These are phyloP conservation scores for Cromileptes altivelis DNA, from an alignment of 2,113 vertebrate genomes.

Conservation along the genomic window DNA sequence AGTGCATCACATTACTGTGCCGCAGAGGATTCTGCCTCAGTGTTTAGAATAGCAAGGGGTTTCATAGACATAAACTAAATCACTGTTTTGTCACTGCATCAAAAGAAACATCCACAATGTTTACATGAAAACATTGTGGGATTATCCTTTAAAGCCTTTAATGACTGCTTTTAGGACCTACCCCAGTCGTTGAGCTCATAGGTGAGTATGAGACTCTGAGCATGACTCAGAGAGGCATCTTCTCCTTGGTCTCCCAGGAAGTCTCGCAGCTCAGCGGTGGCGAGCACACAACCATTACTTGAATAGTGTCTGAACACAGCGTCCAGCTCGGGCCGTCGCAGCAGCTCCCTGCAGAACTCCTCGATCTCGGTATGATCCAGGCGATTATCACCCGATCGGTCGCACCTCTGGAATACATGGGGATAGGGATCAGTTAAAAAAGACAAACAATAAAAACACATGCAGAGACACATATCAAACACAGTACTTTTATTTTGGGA, in stretches of 20 bases:
- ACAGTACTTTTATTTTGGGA: slow-evolving; percentile 39
- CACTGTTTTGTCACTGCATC: background rate
- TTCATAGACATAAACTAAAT: slow-evolving; percentile 16
- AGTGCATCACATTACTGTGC: slow-evolving; percentile 7
- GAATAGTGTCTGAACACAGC: slow-evolving; percentile 90
- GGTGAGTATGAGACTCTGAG: slow-evolving; percentile 85
- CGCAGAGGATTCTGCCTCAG: background rate
- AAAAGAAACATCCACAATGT: background rate
- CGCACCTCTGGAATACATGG: slow-evolving; percentile 87
- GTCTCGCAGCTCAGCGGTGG: slow-evolving; percentile 89
- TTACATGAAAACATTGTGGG: slow-evolving; percentile 5
- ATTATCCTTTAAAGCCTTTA: slow-evolving; percentile 28
- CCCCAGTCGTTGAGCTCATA: slow-evolving; percentile 94
- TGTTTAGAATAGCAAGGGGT: background rate
- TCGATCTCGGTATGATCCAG: slow-evolving; percentile 94
- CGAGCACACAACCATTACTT: slow-evolving; percentile 88
- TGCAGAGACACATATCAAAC: slow-evolving; percentile 1
- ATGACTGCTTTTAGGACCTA: slow-evolving; percentile 65
- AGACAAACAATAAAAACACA: background rate
- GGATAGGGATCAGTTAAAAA: background rate
- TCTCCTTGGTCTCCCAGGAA: slow-evolving; percentile 95
- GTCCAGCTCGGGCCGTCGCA: slow-evolving; percentile 93
- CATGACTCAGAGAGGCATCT: slow-evolving; percentile 84
- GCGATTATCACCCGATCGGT: slow-evolving; percentile 87
- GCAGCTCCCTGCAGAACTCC: slow-evolving; percentile 92